These are phyloP conservation scores for Agelaius tricolor DNA, from an alignment of 2,113 vertebrate species.

Conservation along the genomic window DNA sequence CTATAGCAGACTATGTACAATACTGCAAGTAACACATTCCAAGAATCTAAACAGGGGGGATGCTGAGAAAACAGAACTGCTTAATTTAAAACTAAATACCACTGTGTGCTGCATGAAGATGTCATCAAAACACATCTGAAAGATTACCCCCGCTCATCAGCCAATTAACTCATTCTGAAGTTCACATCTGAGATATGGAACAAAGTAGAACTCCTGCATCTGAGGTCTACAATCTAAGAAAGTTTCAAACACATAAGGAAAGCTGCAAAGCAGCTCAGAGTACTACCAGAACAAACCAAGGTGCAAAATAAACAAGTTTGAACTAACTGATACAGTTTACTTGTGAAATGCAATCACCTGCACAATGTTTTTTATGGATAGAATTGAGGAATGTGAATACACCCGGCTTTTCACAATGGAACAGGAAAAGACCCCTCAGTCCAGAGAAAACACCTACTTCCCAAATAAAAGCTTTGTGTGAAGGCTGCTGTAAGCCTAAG, in stretches of 20 bases:
- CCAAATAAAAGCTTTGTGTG: not conserved
- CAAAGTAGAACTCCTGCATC: not conserved
- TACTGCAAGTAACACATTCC: not conserved
- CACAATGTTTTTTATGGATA: not conserved
- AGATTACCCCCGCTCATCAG: not conserved
- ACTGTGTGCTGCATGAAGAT: not conserved
- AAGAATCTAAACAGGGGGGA: not conserved
- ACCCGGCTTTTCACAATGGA: not conserved
- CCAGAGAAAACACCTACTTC: not conserved
- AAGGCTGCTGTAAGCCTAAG: not conserved
- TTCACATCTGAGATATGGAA: not conserved
- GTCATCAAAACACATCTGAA: not conserved
- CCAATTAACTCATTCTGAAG: not conserved
- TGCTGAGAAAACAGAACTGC: conserved; percentile 8
- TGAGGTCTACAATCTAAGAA: not conserved
- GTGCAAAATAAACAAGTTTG: not conserved
- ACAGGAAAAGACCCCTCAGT: not conserved
- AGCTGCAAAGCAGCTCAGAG: not conserved
- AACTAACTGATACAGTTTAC: not conserved
- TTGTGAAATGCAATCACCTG: not conserved
- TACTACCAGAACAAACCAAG: not conserved
- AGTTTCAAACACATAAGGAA: not conserved
- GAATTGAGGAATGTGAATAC: not conserved
- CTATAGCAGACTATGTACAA: not conserved
- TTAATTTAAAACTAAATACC: not conserved